Evolutionary conservation across 2,888 invertebrate genomes (phyloP).

Genomic region (Dermolepida albohirtum): DNA sequence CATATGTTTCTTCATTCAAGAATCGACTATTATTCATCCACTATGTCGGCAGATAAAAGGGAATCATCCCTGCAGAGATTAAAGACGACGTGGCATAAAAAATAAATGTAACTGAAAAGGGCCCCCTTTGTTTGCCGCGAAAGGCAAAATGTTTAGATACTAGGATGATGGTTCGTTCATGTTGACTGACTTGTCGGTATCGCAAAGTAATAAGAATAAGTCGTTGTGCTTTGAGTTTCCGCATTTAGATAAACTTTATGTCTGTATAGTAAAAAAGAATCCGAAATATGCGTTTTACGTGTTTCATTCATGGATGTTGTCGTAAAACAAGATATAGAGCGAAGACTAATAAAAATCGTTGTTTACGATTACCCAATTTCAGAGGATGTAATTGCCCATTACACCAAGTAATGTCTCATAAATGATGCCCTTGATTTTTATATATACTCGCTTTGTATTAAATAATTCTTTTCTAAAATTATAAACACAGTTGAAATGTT

Average conservation of each 20-base stretch:
- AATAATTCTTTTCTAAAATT: too few species aligned
- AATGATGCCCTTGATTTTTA: background rate
- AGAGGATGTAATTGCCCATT: slow-evolving; percentile 12
- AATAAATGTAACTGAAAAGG: slow-evolving; percentile 15
- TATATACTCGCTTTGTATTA: too few species aligned
- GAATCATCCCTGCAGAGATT: slow-evolving; percentile 16
- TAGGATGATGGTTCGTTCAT: background rate
- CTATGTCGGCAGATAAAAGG: background rate
- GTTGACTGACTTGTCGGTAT: slow-evolving; percentile 3
- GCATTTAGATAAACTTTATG: slow-evolving; percentile 20
- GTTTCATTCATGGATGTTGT: slow-evolving; percentile 4
- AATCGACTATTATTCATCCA: slow-evolving; percentile 3
- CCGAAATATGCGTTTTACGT: slow-evolving; percentile 1
- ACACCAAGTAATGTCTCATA: background rate
- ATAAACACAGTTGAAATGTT: too few species aligned
- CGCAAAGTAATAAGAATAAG: slow-evolving; percentile 2
- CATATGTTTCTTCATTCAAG: slow-evolving; percentile 9
- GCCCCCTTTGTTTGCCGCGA: slow-evolving; percentile 11
- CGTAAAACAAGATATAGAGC: slow-evolving; percentile 1
- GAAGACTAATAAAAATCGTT: slow-evolving; percentile 20
- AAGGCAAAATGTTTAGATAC: slow-evolving; percentile 1
- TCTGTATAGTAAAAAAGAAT: slow-evolving; percentile 12
- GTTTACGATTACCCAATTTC: slow-evolving; percentile 12
- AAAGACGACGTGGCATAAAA: background rate
- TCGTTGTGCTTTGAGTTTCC: slow-evolving; percentile 11